These are phyloP conservation scores for Turritopsis dohrnii DNA, from an alignment of 30 jellyfish, hydroid and myxozoan genomes.

Conservation along the genomic window DNA sequence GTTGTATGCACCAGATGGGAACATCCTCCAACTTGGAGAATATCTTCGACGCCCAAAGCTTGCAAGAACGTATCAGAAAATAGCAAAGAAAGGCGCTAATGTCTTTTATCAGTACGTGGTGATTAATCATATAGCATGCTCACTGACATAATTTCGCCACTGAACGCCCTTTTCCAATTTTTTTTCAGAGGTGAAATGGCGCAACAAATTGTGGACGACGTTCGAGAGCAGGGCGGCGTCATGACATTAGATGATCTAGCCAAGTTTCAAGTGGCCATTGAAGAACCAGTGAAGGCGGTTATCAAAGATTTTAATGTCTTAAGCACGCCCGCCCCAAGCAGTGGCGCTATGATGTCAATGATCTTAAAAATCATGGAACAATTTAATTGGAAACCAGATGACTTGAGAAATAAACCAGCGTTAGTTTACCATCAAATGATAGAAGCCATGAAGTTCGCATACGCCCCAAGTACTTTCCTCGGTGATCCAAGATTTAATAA, in stretches of 20 bases:
- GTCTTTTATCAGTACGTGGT: slow-evolving; percentile 82
- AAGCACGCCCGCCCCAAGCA: slow-evolving; percentile 96
- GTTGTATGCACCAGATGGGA: slow-evolving; percentile 98
- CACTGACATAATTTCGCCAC: neutral
- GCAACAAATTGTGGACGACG: slow-evolving; percentile 76
- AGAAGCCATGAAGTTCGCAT: slow-evolving; percentile 94
- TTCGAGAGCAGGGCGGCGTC: slow-evolving; percentile 92
- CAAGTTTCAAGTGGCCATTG: slow-evolving; percentile 62
- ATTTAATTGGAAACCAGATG: slow-evolving; percentile 25
- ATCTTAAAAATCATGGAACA: slow-evolving; percentile 76
- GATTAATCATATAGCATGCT: neutral
- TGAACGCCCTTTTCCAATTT: neutral
- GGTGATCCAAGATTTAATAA: slow-evolving; percentile 91
- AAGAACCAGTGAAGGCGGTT: slow-evolving; percentile 69
- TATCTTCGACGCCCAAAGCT: slow-evolving; percentile 81
- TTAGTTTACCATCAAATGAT: slow-evolving; percentile 72
- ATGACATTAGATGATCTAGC: slow-evolving; percentile 84
- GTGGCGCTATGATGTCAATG: slow-evolving; percentile 81
- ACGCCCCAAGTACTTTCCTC: slow-evolving; percentile 90
- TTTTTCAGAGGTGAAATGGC: slow-evolving; percentile 93
- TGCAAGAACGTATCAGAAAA: slow-evolving; percentile 84
- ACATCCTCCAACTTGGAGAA: slow-evolving; percentile 69
- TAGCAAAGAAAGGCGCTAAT: slow-evolving; percentile 93
- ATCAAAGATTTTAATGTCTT: slow-evolving; percentile 60
- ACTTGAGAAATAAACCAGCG: slow-evolving; percentile 55